phyloP scores from a whole-genome alignment of 64 coral and sea anemone species.

The Platygyra sinensis region DNA sequence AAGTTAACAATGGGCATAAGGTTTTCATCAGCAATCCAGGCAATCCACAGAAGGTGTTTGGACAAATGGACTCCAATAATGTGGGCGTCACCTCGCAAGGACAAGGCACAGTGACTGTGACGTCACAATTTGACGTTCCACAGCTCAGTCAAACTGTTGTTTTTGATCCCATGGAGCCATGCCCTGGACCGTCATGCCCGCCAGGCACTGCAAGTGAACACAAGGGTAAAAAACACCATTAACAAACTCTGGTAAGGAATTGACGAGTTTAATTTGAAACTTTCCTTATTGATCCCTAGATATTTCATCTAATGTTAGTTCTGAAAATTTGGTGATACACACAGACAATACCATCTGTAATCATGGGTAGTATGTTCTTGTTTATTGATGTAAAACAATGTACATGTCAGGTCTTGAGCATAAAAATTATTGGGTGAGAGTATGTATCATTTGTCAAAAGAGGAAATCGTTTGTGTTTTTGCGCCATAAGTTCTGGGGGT shows the following conservation, averaged over 20 bases:
- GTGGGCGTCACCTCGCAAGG: neutral
- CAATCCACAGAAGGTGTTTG: neutral
- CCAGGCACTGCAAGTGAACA: neutral
- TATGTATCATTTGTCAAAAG: no score
- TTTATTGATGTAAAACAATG: no score
- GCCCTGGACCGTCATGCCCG: neutral
- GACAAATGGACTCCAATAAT: conserved; percentile 32
- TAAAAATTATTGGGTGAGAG: no score
- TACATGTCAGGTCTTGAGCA: no score
- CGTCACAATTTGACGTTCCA: neutral
- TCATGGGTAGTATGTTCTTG: no score
- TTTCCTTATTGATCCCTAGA: neutral
- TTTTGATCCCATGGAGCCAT: conserved; percentile 12
- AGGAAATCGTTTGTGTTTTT: no score
- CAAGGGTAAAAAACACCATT: neutral
- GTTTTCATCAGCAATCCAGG: neutral
- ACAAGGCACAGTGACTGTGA: neutral
- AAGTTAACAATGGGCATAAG: conserved; percentile 17
- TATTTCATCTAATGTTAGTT: no score
- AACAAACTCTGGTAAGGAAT: neutral
- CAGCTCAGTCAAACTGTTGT: neutral
- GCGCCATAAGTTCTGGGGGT: no score
- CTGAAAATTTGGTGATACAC: no score
- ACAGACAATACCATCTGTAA: no score
- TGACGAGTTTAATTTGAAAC: neutral